Percentiles rank a stretch among this genome's conserved stretches.
phyloP scores from a whole-genome alignment of 2,888 invertebrate genomes.

The Caenorhabditis panamensis region DNA sequence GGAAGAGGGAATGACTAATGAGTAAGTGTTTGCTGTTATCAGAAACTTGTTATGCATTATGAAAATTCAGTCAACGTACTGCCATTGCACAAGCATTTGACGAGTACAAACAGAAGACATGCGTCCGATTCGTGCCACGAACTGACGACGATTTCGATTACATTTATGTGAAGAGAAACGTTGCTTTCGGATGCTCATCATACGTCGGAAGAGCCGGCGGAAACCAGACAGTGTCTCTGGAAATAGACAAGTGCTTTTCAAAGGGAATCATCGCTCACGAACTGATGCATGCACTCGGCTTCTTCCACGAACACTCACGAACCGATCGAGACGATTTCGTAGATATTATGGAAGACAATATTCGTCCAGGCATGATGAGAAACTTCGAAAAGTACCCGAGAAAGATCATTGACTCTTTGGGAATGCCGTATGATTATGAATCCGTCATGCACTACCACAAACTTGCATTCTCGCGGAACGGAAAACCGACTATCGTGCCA shows the following conservation, averaged over 20 bases:
- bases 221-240: constrained; percentile 87
- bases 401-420: constrained; percentile 82
- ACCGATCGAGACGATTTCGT: constrained; percentile 88
- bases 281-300: constrained; percentile 87
- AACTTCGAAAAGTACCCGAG: constrained; percentile 83
- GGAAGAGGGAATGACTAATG: constrained; percentile 80
- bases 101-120: constrained; percentile 85
- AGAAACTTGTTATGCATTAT: not conserved
- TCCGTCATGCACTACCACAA: constrained; percentile 87
- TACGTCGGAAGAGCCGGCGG: constrained; percentile 88
- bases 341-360: constrained; percentile 87
- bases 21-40: constrained; percentile 63
- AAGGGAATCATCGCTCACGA: constrained; percentile 87
- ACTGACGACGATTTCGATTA: constrained; percentile 84
- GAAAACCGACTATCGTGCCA: constrained; percentile 83
- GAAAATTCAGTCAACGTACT: constrained; percentile 78
- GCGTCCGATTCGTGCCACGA: constrained; percentile 85
- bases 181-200: constrained; percentile 86
- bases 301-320: constrained; percentile 90
- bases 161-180: constrained; percentile 84
- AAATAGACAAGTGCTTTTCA: constrained; percentile 82
- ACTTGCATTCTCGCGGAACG: constrained; percentile 83
- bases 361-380: constrained; percentile 83
- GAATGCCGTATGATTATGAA: constrained; percentile 88
- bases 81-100: constrained; percentile 84